These are phyloP conservation scores for Alloscopus bannaensis DNA, from an alignment of 2,888 invertebrate species.

Conservation along the genomic window DNA sequence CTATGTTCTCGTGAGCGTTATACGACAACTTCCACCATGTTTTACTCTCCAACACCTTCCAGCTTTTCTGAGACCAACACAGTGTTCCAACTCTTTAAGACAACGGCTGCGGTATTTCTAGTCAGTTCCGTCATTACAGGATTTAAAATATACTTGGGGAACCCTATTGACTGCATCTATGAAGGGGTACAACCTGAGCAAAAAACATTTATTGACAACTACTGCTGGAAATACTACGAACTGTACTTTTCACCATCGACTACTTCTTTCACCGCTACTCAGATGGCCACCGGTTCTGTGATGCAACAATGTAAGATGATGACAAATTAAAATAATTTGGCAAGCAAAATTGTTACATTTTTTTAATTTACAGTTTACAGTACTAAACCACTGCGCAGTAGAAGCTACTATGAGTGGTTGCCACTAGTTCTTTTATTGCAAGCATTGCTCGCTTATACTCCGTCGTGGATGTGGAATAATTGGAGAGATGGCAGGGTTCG, in stretches of 20 bases:
- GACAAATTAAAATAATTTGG: too few species aligned
- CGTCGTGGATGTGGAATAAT: conserved; percentile 83
- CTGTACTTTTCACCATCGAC: too few species aligned
- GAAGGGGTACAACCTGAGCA: conserved; percentile 38
- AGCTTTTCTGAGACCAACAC: conserved; percentile 36
- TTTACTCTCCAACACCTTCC: not conserved
- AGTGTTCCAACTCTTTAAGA: conserved; percentile 39
- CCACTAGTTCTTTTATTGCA: conserved; percentile 83
- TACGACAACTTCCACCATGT: too few species aligned
- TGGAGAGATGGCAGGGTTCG: conserved; percentile 83
- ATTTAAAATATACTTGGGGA: conserved; percentile 25
- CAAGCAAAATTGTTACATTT: too few species aligned
- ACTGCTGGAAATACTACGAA: conserved; percentile 51
- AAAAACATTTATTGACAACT: conserved; percentile 39
- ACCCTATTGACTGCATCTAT: conserved; percentile 49
- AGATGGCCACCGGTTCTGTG: too few species aligned
- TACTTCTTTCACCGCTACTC: too few species aligned
- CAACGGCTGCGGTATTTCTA: conserved; percentile 23
- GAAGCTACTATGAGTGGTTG: conserved; percentile 89
- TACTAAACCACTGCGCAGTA: too few species aligned
- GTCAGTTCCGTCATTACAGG: not conserved
- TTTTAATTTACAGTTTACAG: too few species aligned
- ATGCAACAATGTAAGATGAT: too few species aligned
- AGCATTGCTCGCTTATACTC: conserved; percentile 82
- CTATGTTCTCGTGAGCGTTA: not conserved